Evolutionary conservation across 2,797 vertebrate species (phyloP).

Genomic region (Sternarchorhynchus goeldii): DNA sequence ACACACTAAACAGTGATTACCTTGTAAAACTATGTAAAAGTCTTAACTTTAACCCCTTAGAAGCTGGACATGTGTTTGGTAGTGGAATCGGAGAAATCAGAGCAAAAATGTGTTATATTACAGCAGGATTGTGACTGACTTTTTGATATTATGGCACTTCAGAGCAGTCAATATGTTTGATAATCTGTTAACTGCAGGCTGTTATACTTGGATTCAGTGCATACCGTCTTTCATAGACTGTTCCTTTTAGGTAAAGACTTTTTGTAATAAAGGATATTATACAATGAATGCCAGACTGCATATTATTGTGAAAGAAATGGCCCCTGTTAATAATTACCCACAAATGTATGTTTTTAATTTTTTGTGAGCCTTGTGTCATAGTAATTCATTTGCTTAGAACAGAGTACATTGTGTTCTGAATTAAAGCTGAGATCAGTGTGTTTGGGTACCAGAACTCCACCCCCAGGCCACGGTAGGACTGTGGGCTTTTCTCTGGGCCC

Average conservation of each 20-base stretch:
- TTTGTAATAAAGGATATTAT: not conserved
- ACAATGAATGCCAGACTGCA: not conserved
- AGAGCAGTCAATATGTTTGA: too few relatives aligned
- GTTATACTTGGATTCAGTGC: too few relatives aligned
- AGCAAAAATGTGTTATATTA: not conserved
- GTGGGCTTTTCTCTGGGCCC: slow-evolving; percentile 7
- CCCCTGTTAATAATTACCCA: slow-evolving; percentile 23
- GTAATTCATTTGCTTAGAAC: slow-evolving; percentile 18
- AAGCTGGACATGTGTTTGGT: not conserved
- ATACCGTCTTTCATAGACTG: not conserved
- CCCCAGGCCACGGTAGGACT: not conserved
- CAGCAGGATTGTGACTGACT: not conserved
- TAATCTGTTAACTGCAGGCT: too few relatives aligned
- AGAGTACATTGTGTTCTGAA: slow-evolving; percentile 19
- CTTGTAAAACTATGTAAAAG: not conserved
- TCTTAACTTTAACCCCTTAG: not conserved
- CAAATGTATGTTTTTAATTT: not conserved
- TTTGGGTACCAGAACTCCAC: not conserved
- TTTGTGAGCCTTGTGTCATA: slow-evolving; percentile 3
- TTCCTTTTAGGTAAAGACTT: not conserved
- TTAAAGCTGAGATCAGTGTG: not conserved
- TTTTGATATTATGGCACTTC: not conserved
- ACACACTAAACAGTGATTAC: not conserved
- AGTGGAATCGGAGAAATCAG: not conserved
- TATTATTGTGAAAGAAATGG: not conserved